These are phyloP conservation scores for Geophilus truncorum DNA, from an alignment of 2,888 invertebrate species.

Conservation along the genomic window DNA sequence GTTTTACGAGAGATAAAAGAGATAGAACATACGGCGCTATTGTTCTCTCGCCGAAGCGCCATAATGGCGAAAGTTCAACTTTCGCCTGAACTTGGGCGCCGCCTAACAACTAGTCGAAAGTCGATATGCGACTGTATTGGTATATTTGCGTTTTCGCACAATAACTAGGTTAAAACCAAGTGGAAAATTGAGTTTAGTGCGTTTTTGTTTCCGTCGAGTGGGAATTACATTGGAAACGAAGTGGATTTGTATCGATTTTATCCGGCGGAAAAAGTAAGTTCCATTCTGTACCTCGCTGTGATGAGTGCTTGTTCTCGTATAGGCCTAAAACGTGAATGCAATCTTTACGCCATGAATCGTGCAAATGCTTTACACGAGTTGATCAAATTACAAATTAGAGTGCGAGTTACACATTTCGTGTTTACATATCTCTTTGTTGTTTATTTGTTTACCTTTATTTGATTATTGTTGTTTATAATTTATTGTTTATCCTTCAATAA, in stretches of 20 bases:
- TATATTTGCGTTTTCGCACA: neutral
- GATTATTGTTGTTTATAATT: neutral
- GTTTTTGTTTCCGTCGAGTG: neutral
- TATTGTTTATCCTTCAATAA: neutral
- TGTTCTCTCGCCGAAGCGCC: neutral
- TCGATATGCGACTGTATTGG: neutral
- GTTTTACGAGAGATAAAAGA: too few species aligned
- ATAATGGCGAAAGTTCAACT: neutral
- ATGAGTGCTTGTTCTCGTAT: neutral
- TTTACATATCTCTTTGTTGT: neutral
- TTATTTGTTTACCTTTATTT: neutral
- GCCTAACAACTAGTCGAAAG: slow-evolving; percentile 14
- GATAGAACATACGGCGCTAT: neutral
- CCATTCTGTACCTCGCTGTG: neutral
- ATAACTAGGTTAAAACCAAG: neutral
- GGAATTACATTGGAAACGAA: neutral
- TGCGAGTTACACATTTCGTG: too few species aligned
- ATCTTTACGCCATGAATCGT: neutral
- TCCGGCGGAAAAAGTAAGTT: neutral
- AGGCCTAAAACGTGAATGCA: neutral
- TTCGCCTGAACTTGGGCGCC: slow-evolving; percentile 6
- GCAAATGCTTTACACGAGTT: neutral
- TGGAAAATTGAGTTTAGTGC: neutral
- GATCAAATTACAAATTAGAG: neutral
- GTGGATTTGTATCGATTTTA: neutral